These are phyloP conservation scores for Leucophenga maculata DNA, from an alignment of 2,888 invertebrate species.

Conservation along the genomic window DNA sequence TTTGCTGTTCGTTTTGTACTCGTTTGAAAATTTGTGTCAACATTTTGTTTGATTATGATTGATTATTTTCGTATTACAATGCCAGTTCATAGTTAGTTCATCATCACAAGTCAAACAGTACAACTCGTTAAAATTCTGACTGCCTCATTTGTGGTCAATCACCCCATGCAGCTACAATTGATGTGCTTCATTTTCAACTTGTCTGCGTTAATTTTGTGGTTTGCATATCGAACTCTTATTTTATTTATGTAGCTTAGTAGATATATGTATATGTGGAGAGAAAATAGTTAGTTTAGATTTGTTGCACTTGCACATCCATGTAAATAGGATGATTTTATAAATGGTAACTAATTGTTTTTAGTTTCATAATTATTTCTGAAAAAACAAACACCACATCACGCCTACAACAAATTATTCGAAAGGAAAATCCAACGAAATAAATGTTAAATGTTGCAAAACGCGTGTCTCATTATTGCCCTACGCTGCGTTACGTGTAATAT, in stretches of 20 bases:
- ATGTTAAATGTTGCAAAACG: neutral
- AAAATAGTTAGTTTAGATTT: too few relatives aligned
- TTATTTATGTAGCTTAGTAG: too few relatives aligned
- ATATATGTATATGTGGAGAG: too few relatives aligned
- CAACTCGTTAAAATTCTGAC: neutral
- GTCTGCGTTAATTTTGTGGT: neutral
- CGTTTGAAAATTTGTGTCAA: neutral
- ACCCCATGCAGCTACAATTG: neutral
- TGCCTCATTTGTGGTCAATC: conserved; percentile 16
- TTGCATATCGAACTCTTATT: too few relatives aligned
- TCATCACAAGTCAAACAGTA: conserved; percentile 13
- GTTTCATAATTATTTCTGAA: too few relatives aligned
- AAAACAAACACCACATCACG: neutral
- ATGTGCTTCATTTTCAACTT: neutral
- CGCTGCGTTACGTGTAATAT: too few relatives aligned
- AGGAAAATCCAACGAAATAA: too few relatives aligned
- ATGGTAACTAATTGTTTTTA: too few relatives aligned
- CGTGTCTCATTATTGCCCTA: neutral
- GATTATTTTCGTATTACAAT: conserved; percentile 18
- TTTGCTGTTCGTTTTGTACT: neutral
- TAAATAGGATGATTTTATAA: too few relatives aligned
- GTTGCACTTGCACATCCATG: neutral
- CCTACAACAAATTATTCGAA: neutral
- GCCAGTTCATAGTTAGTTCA: conserved; percentile 15
- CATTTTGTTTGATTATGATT: conserved; percentile 18